Base-by-base conservation (phyloP, 1,140 invertebrate species). In the Scaptodrosophila lebanonensis region DNA sequence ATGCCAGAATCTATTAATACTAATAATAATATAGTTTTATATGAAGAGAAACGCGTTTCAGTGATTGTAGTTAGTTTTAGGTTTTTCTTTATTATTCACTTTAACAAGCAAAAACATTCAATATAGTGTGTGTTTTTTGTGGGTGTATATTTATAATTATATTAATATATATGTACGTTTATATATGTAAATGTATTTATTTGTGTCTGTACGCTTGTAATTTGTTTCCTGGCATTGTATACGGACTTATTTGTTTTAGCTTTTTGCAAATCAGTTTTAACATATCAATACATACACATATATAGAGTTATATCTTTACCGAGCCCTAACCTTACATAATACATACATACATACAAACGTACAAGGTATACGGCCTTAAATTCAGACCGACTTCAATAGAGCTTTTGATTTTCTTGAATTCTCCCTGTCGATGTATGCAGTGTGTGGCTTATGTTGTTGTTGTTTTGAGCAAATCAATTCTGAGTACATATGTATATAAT, bases 31-130 rank as follows among this genome's bases (percentile, higher is more conserved):
- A 9, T 43, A 1, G 9, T 15, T 12, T 33, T 47, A 30, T 20
- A 40, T 44, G 30, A 54, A n/a, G n/a, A n/a, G n/a, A n/a, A n/a
- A n/a, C n/a, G n/a, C n/a, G n/a, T n/a, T n/a, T n/a, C n/a, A n/a
- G n/a, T n/a, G n/a, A n/a, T n/a, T 60, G 42, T 50, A 65, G 16
- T 62, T 45, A 47, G 29, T 56, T 75, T 83, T 66, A 48, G 12
- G 20, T 66, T 32, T 63, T 50, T 83, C 52, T 75, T 75, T 68
- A 73, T 72, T 82, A 82, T 82, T 82, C 66, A 75, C 75, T 82
- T 70, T 79, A 83, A 83, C 77, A 83, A 83, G 79, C 79, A 83
- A 73, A 83, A 84, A 84, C 79, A 84, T 83, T 84, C 79, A 83
- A 79, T 75, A 83, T 84, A 83, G 71, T 83, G 76, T 82, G 57